Evolutionary conservation across 2,797 vertebrate species (phyloP).

Genomic region (Diceros bicornis): DNA sequence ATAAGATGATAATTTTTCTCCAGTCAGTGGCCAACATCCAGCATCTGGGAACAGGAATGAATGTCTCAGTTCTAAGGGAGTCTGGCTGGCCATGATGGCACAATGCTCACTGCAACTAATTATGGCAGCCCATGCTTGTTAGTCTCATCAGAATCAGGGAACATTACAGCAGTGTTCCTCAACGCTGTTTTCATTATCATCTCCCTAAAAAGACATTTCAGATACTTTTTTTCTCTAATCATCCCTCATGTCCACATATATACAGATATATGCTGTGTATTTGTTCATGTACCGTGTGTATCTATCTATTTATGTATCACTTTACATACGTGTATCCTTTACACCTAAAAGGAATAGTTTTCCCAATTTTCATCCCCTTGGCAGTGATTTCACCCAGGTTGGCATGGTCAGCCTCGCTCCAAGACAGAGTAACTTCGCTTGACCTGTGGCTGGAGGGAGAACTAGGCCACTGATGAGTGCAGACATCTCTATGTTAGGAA

Average conservation of each 20-base stretch:
- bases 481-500: neutral
- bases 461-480: too few species aligned
- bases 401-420: neutral
- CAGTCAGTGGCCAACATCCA: neutral
- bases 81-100: neutral
- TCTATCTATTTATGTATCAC: neutral
- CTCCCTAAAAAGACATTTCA: neutral
- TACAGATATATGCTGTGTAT: neutral
- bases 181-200: neutral
- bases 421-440: neutral
- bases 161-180: neutral
- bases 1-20: neutral
- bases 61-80: neutral
- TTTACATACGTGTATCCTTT: neutral
- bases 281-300: neutral
- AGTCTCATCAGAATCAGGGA: neutral
- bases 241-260: neutral
- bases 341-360: neutral
- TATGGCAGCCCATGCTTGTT: accelerated
- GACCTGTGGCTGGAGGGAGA: neutral
- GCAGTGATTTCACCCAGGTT: neutral
- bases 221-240: neutral
- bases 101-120: neutral
- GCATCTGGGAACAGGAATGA: too few species aligned
- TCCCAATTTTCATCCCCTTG: neutral